Conservation (phyloP, 2,888 invertebrate genomes). For the Catocala sponsa region DNA sequence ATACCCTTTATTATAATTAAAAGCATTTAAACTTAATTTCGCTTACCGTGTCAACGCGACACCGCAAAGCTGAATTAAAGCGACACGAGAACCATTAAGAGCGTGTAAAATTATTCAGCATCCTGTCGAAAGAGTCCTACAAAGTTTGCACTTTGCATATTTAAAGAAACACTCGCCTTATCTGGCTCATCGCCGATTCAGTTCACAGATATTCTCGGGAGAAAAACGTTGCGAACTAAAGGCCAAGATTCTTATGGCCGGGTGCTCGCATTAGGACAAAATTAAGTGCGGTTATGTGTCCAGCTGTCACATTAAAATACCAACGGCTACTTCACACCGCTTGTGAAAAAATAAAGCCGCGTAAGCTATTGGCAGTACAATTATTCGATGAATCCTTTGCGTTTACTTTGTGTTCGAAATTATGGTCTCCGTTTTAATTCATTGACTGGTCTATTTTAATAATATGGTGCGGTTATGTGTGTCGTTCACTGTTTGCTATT, state of each 20-base stretch:
- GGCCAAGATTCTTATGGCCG: conserved; percentile 72
- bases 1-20: conserved; percentile 46
- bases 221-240: conserved; percentile 75
- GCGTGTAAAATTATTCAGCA: conserved; percentile 86
- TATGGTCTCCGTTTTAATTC: conserved; percentile 59
- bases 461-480: conserved; percentile 25
- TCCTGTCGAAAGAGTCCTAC: conserved; percentile 79
- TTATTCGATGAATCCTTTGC: conserved; percentile 75
- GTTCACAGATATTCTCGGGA: conserved; percentile 77
- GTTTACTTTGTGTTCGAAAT: conserved; percentile 64
- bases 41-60: conserved; percentile 70
- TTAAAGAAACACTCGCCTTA: conserved; percentile 84
- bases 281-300: conserved; percentile 87
- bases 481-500: conserved; percentile 19
- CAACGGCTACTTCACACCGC: conserved; percentile 76
- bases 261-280: conserved; percentile 83
- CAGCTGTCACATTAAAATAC: conserved; percentile 85
- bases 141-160: conserved; percentile 86
- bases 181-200: conserved; percentile 84
- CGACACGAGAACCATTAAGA: conserved; percentile 82
- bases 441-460: conserved; percentile 46
- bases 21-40: conserved; percentile 60
- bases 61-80: conserved; percentile 75
- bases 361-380: conserved; percentile 75
- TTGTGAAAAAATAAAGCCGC: conserved; percentile 70